Evolutionary conservation across 2,888 invertebrate species (phyloP).

Genomic region (Nymphalis polychloros): DNA sequence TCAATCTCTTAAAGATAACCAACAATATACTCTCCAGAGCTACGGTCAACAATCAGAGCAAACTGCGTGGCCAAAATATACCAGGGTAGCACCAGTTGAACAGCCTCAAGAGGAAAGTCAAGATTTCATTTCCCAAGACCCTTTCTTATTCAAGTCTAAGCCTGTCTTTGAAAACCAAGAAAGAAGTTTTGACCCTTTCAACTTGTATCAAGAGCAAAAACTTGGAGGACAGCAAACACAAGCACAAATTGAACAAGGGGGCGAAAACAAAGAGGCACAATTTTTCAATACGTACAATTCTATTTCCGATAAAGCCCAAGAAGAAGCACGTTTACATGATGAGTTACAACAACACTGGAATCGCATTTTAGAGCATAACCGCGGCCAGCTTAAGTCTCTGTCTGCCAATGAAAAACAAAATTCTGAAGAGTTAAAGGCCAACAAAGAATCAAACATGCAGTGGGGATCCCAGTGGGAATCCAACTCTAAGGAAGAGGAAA

Average conservation of each 20-base stretch:
- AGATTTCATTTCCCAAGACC: neutral
- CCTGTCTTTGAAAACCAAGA: conserved; percentile 14
- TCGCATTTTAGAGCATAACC: conserved; percentile 38
- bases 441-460: conserved; percentile 45
- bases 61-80: conserved; percentile 13
- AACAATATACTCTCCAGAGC: conserved; percentile 37
- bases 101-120: conserved; percentile 2
- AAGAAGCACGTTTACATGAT: conserved; percentile 31
- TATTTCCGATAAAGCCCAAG: conserved; percentile 34
- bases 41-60: conserved; percentile 19
- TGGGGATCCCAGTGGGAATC: conserved; percentile 42
- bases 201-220: conserved; percentile 9
- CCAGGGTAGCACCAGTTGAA: conserved; percentile 1
- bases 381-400: conserved; percentile 37
- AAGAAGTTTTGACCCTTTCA: conserved; percentile 5
- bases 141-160: neutral
- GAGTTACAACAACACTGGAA: conserved; percentile 40
- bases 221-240: conserved; percentile 13
- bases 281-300: conserved; percentile 39
- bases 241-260: conserved; percentile 13
- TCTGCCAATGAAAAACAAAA: conserved; percentile 25
- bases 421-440: conserved; percentile 18
- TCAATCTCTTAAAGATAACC: conserved; percentile 23
- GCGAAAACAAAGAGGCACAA: conserved; percentile 32
- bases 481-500: conserved; percentile 47